These are phyloP conservation scores for Dryobotodes eremita DNA, from an alignment of 2,888 invertebrate genomes.

Conservation along the genomic window DNA sequence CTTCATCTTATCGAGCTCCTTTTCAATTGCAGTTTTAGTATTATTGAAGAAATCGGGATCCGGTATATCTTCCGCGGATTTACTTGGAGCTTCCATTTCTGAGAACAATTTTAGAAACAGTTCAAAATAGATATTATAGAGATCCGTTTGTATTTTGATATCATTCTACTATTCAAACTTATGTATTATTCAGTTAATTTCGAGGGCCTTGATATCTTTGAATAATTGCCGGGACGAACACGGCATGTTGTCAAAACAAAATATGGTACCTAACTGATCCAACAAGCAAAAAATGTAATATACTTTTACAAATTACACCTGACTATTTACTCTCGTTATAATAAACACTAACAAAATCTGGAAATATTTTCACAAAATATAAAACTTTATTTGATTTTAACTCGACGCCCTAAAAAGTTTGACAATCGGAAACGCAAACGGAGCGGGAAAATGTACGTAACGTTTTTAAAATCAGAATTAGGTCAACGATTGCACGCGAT, in stretches of 20 bases:
- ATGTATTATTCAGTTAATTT: slow-evolving; percentile 57
- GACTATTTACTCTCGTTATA: slow-evolving; percentile 23
- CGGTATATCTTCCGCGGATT: slow-evolving; percentile 66
- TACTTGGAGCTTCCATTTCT: slow-evolving; percentile 68
- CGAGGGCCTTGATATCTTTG: slow-evolving; percentile 25
- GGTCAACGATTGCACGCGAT: slow-evolving; percentile 76
- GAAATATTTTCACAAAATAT: slow-evolving; percentile 62
- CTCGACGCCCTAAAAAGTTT: slow-evolving; percentile 66
- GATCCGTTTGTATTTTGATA: slow-evolving; percentile 22
- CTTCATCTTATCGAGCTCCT: slow-evolving; percentile 80
- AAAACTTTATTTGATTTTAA: slow-evolving; percentile 66
- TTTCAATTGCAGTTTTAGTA: slow-evolving; percentile 76
- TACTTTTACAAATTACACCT: slow-evolving; percentile 26
- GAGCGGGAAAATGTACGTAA: slow-evolving; percentile 66
- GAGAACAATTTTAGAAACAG: slow-evolving; percentile 41
- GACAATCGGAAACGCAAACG: slow-evolving; percentile 72
- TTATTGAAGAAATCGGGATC: slow-evolving; percentile 78
- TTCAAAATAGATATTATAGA: slow-evolving; percentile 22
- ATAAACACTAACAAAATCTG: slow-evolving; percentile 52
- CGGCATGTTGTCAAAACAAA: slow-evolving; percentile 45
- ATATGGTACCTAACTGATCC: background rate
- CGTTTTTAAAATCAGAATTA: slow-evolving; percentile 76
- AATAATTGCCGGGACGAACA: slow-evolving; percentile 43
- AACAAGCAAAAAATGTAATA: no score
- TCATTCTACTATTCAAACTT: slow-evolving; percentile 46